phyloP scores from a whole-genome alignment of 2,113 vertebrate genomes.

The Clarias magur region DNA sequence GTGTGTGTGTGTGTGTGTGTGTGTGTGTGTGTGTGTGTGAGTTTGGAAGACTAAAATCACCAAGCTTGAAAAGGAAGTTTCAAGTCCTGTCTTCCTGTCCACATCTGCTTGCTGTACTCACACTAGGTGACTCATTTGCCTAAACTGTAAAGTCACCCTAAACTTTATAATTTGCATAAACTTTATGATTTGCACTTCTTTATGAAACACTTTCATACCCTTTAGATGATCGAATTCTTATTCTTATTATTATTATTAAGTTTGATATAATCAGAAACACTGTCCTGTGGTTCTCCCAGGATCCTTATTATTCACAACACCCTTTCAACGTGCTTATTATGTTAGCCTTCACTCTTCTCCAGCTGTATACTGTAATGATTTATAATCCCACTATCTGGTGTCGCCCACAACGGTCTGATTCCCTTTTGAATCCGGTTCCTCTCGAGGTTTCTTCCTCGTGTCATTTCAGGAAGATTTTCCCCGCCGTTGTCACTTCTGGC shows the following conservation, averaged over 20 bases:
- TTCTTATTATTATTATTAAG: not conserved
- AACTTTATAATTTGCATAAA: not conserved
- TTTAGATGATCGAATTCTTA: not conserved
- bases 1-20: not conserved
- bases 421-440: not conserved
- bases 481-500: not conserved
- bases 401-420: not conserved
- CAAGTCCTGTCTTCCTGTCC: not conserved
- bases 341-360: not conserved
- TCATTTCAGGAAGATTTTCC: not conserved
- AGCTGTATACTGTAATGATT: not conserved
- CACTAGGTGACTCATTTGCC: not conserved
- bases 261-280: not conserved
- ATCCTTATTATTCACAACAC: not conserved
- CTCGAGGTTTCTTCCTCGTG: not conserved
- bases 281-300: not conserved
- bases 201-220: not conserved
- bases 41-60: not conserved
- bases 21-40: not conserved
- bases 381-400: not conserved
- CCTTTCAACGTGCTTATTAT: not conserved
- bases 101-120: not conserved
- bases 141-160: not conserved
- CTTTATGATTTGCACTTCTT: not conserved
- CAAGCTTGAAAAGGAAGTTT: constrained; percentile 4